Evolutionary conservation across 2,888 invertebrate genomes (phyloP), one percentile per base, ranked within the genome.

Genomic region (Monopis laevigella): DNA sequence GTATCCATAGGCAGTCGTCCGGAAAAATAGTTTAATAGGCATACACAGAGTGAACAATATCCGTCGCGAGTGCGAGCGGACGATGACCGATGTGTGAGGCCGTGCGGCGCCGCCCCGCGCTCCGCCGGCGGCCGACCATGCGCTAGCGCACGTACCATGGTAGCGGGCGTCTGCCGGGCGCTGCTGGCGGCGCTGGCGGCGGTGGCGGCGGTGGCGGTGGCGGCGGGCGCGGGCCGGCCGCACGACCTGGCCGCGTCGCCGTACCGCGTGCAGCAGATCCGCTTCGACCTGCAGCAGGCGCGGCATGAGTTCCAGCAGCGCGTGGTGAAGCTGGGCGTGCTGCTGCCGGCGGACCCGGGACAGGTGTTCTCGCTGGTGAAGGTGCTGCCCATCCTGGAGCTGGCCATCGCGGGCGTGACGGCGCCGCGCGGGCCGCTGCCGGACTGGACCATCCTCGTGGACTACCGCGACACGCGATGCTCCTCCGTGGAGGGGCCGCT

Each of bases 401-500:
- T 90, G 67, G 91, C 89, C 8, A 84, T 89, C 29, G 73, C 73
- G 30, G 82, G 84, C 35, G 84, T 90, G 11, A 84, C 85, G 1
- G 74, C 81, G 38, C 56, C 78, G 32, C 82, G 82, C 53, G 86
- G 86, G 0, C 77, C 86, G 10, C 65, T 90, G 17, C 85, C 88
- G 1, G 86, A 85, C n/a, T 88, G 89, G 83, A 83, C 81, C 42
- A 86, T 92, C 43, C 71, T 84, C 39, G 84, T 91, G 2, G 84
- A 87, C 45, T 85, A 87, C 51, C 73, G 88, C 46, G 90, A 93
- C 55, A 89, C 91, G 0, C 82, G 84, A 39, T 91, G 91, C 59
- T 91, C 91, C 17, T 91, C 92, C 2, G 87, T 87, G 0, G 83
- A 85, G 52, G 92, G 92, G 1, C 89, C 92, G 0, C 70, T 92